Evolutionary conservation across 2,113 vertebrate species (phyloP).

Genomic region (Castor canadensis): DNA sequence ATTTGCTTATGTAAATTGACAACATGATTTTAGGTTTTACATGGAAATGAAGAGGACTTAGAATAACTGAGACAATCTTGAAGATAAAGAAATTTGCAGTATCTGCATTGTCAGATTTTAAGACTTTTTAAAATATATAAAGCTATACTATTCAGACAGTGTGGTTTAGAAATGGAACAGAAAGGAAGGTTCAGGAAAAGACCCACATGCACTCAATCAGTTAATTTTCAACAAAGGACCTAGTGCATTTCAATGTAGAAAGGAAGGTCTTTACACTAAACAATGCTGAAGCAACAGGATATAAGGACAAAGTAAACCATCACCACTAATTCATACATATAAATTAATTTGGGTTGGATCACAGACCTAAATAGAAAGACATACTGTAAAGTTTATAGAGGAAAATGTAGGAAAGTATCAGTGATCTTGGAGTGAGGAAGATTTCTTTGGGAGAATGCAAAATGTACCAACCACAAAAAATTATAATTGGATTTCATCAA

Average conservation of each 20-base stretch:
- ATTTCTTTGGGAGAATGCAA: constrained; percentile 30
- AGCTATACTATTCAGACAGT: neutral
- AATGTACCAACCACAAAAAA: constrained; percentile 7
- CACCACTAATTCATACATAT: neutral
- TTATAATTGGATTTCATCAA: constrained; percentile 27
- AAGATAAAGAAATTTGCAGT: neutral
- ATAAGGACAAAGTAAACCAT: neutral
- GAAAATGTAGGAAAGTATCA: constrained; percentile 7
- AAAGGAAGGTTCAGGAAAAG: neutral
- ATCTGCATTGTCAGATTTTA: neutral
- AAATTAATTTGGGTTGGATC: constrained; percentile 17
- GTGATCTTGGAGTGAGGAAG: constrained; percentile 13
- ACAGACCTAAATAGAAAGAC: neutral
- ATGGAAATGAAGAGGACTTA: neutral
- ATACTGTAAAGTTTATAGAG: neutral
- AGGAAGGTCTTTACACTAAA: neutral
- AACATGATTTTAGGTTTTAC: constrained; percentile 30
- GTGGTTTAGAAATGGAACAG: neutral
- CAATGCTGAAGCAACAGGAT: neutral
- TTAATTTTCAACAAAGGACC: constrained; percentile 1
- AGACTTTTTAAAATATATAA: neutral
- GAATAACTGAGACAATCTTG: neutral
- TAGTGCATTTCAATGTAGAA: neutral
- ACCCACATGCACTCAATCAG: neutral
- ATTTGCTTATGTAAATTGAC: neutral